Percentiles rank a stretch among this genome's conserved stretches.
These are phyloP conservation scores for Capromys pilorides DNA, from an alignment of 2,797 vertebrate species.

Conservation along the genomic window DNA sequence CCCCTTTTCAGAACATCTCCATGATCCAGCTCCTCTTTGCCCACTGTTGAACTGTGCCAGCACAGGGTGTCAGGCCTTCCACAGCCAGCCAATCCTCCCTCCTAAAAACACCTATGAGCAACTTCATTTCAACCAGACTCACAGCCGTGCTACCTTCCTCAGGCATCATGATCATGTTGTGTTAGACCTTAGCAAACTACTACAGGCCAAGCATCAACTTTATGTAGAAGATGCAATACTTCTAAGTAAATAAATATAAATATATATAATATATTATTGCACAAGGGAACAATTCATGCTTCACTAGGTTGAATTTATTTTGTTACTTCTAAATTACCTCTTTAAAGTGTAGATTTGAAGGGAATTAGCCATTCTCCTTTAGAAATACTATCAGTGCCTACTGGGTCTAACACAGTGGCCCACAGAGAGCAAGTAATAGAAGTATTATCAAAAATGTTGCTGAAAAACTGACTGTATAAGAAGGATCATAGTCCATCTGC, in stretches of 20 bases:
- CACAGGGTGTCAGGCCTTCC: too few species aligned
- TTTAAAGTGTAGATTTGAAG: not conserved
- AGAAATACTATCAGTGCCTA: not conserved
- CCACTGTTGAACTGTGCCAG: not conserved
- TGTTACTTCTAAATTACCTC: not conserved
- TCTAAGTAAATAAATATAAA: not conserved
- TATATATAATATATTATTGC: not conserved
- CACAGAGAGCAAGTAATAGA: not conserved
- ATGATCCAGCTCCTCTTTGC: not conserved
- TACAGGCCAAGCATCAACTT: not conserved
- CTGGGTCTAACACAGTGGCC: not conserved
- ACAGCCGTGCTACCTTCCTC: not conserved
- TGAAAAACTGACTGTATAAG: not conserved
- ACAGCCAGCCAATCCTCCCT: not conserved
- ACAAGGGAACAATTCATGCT: not conserved
- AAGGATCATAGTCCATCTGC: not conserved
- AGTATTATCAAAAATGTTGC: not conserved
- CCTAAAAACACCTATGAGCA: not conserved
- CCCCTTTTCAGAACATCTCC: not conserved
- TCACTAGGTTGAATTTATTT: slow-evolving; percentile 16
- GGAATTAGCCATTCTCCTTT: not conserved
- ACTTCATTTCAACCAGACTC: not conserved
- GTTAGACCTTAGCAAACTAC: not conserved
- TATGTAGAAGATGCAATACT: not conserved
- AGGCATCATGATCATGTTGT: not conserved